These are phyloP conservation scores for Melieria omissa DNA, from an alignment of 2,888 invertebrate genomes.

Conservation along the genomic window DNA sequence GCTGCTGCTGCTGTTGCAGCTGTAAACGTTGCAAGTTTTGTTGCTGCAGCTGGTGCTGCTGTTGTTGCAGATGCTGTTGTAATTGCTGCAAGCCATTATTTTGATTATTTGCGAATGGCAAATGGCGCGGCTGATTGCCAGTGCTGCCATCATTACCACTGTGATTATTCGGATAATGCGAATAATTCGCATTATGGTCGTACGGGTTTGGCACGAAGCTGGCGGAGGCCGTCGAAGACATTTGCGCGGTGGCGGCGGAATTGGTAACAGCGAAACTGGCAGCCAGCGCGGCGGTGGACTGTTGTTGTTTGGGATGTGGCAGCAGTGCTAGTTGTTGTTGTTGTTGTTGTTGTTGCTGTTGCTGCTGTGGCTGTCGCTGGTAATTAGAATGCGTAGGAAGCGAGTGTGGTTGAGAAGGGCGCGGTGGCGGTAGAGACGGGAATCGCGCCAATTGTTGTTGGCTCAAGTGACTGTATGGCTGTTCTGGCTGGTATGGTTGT, in stretches of 20 bases:
- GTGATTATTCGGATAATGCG: conserved; percentile 25
- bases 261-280: conserved; percentile 22
- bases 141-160: conserved; percentile 34
- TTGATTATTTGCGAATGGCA: conserved; percentile 27
- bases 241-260: conserved; percentile 17
- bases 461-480: conserved; percentile 43
- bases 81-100: conserved; percentile 38
- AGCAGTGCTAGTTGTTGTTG: conserved; percentile 32
- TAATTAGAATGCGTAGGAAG: conserved; percentile 43
- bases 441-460: conserved; percentile 33
- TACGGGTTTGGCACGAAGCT: conserved; percentile 29
- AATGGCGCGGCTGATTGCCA: conserved; percentile 35
- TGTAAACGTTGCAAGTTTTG: conserved; percentile 28
- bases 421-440: conserved; percentile 42
- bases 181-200: conserved; percentile 37
- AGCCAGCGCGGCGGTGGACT: conserved; percentile 36
- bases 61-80: conserved; percentile 31
- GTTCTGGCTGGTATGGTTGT: conserved; percentile 32
- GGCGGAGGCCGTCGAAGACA: conserved; percentile 29
- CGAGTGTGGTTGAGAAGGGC: conserved; percentile 40
- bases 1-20: conserved; percentile 36
- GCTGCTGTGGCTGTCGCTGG: conserved; percentile 32
- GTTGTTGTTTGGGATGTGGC: conserved; percentile 31
- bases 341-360: conserved; percentile 30
- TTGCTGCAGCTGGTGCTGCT: conserved; percentile 30